Percentiles rank a stretch among this genome's conserved stretches.
phyloP scores from a whole-genome alignment of 2,888 invertebrate species.

The Caradrina clavipalpis region DNA sequence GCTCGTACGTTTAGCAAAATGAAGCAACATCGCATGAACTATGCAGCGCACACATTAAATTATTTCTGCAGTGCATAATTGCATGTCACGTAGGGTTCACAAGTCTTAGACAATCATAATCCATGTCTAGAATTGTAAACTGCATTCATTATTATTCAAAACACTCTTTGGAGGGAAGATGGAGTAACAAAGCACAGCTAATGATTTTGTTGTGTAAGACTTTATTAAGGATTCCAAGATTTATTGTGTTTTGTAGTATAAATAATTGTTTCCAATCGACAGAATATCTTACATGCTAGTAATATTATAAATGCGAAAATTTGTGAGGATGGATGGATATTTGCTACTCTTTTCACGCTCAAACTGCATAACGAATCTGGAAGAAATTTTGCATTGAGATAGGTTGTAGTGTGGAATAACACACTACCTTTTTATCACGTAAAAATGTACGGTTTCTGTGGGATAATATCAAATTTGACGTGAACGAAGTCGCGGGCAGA shows the following conservation, averaged over 20 bases:
- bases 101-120: conserved; percentile 10
- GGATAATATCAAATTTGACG: no score
- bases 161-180: background rate
- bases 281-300: no score
- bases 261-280: background rate
- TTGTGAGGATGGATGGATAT: no score
- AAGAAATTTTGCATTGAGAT: no score
- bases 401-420: no score
- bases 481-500: no score
- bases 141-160: conserved; percentile 29
- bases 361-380: no score
- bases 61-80: conserved; percentile 35
- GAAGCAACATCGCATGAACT: conserved; percentile 18
- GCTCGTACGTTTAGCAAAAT: conserved; percentile 10
- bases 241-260: background rate
- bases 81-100: conserved; percentile 38
- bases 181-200: background rate
- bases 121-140: background rate
- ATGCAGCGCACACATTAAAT: conserved; percentile 32
- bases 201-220: conserved; percentile 9
- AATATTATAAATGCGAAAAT: no score
- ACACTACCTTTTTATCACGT: no score
- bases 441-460: no score
- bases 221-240: background rate
- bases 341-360: no score